Conservation (phyloP, 1,140 invertebrate genomes). For the Anadara kagoshimensis region DNA sequence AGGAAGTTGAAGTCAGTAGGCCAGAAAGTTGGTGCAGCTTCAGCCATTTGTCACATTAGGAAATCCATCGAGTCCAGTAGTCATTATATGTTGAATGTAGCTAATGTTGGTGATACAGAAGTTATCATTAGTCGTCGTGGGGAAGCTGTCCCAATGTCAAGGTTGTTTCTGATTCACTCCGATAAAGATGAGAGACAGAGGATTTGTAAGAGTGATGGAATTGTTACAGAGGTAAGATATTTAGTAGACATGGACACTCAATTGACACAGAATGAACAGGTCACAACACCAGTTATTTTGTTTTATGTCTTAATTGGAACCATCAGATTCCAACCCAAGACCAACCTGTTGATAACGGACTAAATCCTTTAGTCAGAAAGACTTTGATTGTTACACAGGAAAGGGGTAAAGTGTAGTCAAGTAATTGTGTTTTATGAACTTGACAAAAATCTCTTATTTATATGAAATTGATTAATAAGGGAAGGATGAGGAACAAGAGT, state of each 20-base stretch:
- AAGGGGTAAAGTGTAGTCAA: no score
- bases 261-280: background rate
- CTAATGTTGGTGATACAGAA: slow-evolving; percentile 72
- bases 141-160: slow-evolving; percentile 60
- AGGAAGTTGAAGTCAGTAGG: slow-evolving; percentile 68
- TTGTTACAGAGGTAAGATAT: slow-evolving; percentile 70
- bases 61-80: slow-evolving; percentile 40
- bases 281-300: background rate
- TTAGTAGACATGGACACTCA: background rate
- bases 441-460: no score
- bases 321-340: no score
- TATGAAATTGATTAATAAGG: no score
- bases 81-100: slow-evolving; percentile 61
- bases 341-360: no score
- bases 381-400: no score
- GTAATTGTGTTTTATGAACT: no score
- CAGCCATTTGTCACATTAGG: slow-evolving; percentile 63
- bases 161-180: slow-evolving; percentile 59
- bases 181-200: slow-evolving; percentile 67
- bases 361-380: no score
- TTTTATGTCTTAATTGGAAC: no score
- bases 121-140: slow-evolving; percentile 68
- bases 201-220: slow-evolving; percentile 68
- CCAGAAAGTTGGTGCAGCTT: slow-evolving; percentile 70
- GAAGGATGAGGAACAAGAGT: no score